Conservation (phyloP, 2,113 vertebrate species). For the Pituophis catenifer region DNA sequence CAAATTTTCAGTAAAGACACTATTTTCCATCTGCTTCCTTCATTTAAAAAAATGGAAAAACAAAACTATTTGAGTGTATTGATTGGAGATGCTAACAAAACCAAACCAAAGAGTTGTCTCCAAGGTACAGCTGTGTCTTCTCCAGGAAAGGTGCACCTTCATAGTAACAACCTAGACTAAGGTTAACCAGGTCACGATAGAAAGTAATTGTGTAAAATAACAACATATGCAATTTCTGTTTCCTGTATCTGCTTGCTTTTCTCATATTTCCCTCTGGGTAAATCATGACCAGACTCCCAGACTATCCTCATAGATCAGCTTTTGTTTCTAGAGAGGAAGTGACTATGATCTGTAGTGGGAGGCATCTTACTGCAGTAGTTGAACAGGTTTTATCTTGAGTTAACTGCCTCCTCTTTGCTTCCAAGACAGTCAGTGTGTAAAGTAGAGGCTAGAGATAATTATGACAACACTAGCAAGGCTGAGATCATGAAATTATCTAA, state of each 20-base stretch:
- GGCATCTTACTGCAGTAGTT: not conserved
- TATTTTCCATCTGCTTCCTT: not conserved
- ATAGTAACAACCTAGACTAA: not conserved
- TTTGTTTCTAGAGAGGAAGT: not conserved
- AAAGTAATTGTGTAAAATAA: not conserved
- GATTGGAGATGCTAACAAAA: not conserved
- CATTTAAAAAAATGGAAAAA: conserved; percentile 2
- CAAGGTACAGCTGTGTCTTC: not conserved
- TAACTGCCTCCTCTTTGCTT: not conserved
- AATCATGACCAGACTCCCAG: not conserved
- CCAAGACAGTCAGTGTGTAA: not conserved
- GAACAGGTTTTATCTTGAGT: not conserved
- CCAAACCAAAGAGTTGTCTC: not conserved
- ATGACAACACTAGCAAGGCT: not conserved
- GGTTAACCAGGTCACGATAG: rapidly evolving
- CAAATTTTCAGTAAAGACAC: conserved; percentile 1
- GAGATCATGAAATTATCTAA: not conserved
- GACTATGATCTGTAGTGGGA: not conserved
- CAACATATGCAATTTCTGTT: not conserved
- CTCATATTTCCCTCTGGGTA: not conserved
- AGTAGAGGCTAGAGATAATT: not conserved
- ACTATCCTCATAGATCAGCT: not conserved
- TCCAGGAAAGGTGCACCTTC: rapidly evolving
- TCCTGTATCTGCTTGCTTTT: not conserved
- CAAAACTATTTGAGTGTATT: not conserved